phyloP scores from a whole-genome alignment of 2,797 vertebrate species.

The Merluccius polli region DNA sequence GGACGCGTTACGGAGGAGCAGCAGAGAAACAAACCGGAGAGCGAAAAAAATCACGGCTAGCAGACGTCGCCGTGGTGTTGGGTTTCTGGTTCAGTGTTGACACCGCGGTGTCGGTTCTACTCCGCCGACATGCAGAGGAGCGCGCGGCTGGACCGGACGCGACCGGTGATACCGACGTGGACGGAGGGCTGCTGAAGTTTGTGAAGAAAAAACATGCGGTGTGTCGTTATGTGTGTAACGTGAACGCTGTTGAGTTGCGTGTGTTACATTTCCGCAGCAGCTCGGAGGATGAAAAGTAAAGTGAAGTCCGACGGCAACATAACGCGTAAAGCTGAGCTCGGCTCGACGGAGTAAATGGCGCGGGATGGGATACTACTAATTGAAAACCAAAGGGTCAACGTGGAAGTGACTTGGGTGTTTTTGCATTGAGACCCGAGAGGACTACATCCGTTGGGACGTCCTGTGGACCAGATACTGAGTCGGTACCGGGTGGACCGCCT shows the following conservation, averaged over 20 bases:
- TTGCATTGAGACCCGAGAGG: constrained; percentile 14
- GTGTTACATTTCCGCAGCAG: background rate
- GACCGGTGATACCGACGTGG: too few species aligned
- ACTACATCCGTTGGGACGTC: constrained; percentile 19
- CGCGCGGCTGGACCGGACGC: too few species aligned
- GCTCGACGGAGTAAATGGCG: background rate
- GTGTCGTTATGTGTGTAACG: background rate
- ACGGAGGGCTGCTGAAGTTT: background rate
- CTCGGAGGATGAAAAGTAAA: constrained; percentile 25
- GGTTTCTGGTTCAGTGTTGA: too few species aligned
- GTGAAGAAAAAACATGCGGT: background rate
- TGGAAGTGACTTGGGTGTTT: background rate
- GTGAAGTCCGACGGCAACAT: constrained; percentile 5
- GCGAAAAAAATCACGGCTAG: constrained; percentile 14
- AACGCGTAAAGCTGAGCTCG: background rate
- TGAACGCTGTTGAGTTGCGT: background rate
- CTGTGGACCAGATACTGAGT: background rate
- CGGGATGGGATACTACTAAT: background rate
- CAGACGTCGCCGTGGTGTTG: too few species aligned
- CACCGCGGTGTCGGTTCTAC: too few species aligned
- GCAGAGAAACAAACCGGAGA: constrained; percentile 23
- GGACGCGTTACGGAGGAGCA: constrained; percentile 22
- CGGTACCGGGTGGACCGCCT: constrained; percentile 6
- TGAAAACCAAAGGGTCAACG: constrained; percentile 39
- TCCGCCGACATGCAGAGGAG: too few species aligned